Evolutionary conservation across 2,113 vertebrate species (phyloP).

Genomic region (Peromyscus leucopus): DNA sequence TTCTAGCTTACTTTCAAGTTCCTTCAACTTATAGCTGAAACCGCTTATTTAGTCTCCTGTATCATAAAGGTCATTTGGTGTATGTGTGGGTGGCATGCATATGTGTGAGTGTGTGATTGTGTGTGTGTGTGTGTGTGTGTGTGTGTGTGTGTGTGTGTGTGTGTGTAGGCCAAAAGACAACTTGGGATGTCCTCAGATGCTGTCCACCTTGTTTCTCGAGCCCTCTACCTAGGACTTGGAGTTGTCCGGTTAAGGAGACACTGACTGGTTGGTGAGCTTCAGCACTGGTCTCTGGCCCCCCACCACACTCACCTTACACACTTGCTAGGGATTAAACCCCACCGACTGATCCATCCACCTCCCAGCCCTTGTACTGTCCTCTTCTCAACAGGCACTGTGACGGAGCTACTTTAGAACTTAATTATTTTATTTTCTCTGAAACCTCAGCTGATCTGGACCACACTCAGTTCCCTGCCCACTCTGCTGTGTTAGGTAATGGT

Average conservation of each 20-base stretch:
- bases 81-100: neutral
- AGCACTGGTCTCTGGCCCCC: neutral
- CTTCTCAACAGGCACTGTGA: neutral
- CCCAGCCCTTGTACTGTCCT: neutral
- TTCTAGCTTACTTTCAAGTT: constrained; percentile 16
- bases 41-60: neutral
- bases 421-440: neutral
- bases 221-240: neutral
- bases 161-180: neutral
- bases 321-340: too few species aligned
- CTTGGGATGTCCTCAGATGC: too few species aligned
- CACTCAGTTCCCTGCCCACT: neutral
- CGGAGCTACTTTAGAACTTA: neutral
- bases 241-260: neutral
- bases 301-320: too few species aligned
- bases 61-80: neutral
- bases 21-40: constrained; percentile 6
- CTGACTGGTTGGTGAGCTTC: neutral
- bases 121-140: neutral
- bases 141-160: neutral
- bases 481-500: neutral
- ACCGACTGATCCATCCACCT: neutral
- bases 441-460: neutral
- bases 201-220: neutral
- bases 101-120: neutral